Evolutionary conservation across 2,113 vertebrate species (phyloP).

Genomic region (Calyptomena viridis): DNA sequence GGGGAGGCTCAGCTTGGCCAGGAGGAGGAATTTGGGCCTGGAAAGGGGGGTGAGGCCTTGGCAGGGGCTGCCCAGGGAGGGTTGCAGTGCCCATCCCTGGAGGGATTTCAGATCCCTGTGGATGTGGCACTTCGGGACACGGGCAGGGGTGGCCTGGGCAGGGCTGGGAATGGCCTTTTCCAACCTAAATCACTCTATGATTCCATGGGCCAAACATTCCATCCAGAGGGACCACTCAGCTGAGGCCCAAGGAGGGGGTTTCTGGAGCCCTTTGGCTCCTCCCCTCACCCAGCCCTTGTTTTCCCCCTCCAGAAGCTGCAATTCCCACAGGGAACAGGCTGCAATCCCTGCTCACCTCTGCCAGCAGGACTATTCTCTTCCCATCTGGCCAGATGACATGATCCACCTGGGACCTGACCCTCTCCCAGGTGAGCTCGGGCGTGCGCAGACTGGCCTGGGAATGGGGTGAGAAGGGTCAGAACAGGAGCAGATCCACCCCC

Average conservation of each 20-base stretch:
- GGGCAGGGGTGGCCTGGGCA: background rate
- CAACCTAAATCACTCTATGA: fast-evolving
- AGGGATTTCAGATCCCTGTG: background rate
- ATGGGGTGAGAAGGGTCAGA: fast-evolving
- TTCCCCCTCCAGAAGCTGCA: background rate
- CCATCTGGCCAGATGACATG: constrained; percentile 98
- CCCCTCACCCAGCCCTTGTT: fast-evolving
- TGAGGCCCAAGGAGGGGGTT: background rate
- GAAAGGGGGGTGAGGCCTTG: fast-evolving
- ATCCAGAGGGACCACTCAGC: background rate
- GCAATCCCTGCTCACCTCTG: constrained; percentile 82
- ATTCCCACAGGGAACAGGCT: background rate
- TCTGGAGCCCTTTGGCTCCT: fast-evolving
- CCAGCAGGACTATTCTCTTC: constrained; percentile 95
- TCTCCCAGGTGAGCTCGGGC: constrained; percentile 96
- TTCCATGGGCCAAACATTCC: background rate
- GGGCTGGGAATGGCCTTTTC: background rate
- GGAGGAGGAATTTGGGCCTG: background rate
- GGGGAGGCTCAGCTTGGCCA: background rate
- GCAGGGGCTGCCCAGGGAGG: background rate
- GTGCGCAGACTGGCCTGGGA: constrained; percentile 92
- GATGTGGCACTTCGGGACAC: background rate
- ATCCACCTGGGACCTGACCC: constrained; percentile 96
- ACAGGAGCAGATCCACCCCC: fast-evolving
- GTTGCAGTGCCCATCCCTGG: fast-evolving